Conservation (phyloP, 2,113 vertebrate species). For the Leiothrix lutea region DNA sequence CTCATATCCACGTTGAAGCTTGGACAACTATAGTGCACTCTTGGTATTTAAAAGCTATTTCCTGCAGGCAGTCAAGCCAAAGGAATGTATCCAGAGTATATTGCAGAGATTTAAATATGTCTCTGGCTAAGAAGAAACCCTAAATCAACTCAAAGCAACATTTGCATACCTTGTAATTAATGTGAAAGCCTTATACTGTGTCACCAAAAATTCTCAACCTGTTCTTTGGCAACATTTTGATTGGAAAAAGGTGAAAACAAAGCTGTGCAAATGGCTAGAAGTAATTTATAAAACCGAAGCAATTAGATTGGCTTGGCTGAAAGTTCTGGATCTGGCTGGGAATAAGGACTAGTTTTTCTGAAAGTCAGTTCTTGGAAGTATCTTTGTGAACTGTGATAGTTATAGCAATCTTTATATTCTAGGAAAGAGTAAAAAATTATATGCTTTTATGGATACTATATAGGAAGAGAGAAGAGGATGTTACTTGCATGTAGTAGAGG, state of each 20-base stretch:
- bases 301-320: background rate
- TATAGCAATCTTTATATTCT: background rate
- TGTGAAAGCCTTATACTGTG: background rate
- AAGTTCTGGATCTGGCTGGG: background rate
- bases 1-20: background rate
- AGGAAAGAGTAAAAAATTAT: background rate
- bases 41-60: slow-evolving; percentile 48
- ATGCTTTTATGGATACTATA: background rate
- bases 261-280: background rate
- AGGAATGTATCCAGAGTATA: background rate
- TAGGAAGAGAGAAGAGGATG: background rate
- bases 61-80: background rate
- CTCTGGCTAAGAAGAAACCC: background rate
- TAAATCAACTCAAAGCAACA: background rate
- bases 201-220: background rate
- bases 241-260: background rate
- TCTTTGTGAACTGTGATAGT: background rate
- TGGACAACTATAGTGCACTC: background rate
- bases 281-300: background rate
- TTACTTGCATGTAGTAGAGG: background rate
- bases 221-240: background rate
- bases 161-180: background rate
- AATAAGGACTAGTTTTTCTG: background rate
- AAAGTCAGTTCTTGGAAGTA: background rate
- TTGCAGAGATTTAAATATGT: background rate